Conservation (phyloP, 2,888 invertebrate genomes). For the Andrena chrysosceles region DNA sequence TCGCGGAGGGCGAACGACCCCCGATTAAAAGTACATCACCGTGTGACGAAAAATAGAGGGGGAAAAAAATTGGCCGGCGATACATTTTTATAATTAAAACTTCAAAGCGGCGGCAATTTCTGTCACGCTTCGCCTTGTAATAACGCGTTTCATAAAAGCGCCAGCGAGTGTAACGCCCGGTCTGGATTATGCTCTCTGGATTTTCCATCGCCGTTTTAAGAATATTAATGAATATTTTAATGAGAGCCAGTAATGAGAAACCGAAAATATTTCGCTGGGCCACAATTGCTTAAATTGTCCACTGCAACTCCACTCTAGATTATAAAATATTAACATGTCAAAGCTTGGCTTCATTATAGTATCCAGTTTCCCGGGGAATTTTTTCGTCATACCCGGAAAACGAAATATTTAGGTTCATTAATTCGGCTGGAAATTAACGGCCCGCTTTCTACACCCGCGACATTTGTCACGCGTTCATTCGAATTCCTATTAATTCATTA, state of each 20-base stretch:
- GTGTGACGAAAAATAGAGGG: neutral
- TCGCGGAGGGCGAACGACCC: neutral
- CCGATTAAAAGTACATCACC: slow-evolving; percentile 1
- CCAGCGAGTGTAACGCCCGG: neutral
- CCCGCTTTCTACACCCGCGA: neutral
- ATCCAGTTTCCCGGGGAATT: neutral
- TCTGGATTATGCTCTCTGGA: slow-evolving; percentile 16
- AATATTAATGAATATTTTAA: slow-evolving; percentile 40
- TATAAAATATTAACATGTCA: slow-evolving; percentile 1
- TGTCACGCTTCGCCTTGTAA: slow-evolving; percentile 6
- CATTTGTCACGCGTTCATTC: neutral
- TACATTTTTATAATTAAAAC: slow-evolving; percentile 44
- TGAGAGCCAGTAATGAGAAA: neutral
- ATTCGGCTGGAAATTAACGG: neutral
- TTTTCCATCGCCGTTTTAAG: slow-evolving; percentile 14
- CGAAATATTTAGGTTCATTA: neutral
- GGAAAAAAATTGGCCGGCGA: slow-evolving; percentile 10
- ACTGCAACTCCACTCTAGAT: neutral
- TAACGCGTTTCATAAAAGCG: slow-evolving; percentile 7
- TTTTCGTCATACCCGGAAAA: neutral
- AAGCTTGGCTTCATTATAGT: neutral
- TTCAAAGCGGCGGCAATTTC: slow-evolving; percentile 32
- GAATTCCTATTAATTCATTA: slow-evolving; percentile 10
- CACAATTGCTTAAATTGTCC: slow-evolving; percentile 4
- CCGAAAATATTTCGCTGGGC: slow-evolving; percentile 11